These are phyloP conservation scores for Penaeus japonicus DNA, from an alignment of 1,140 invertebrate genomes.

Conservation along the genomic window DNA sequence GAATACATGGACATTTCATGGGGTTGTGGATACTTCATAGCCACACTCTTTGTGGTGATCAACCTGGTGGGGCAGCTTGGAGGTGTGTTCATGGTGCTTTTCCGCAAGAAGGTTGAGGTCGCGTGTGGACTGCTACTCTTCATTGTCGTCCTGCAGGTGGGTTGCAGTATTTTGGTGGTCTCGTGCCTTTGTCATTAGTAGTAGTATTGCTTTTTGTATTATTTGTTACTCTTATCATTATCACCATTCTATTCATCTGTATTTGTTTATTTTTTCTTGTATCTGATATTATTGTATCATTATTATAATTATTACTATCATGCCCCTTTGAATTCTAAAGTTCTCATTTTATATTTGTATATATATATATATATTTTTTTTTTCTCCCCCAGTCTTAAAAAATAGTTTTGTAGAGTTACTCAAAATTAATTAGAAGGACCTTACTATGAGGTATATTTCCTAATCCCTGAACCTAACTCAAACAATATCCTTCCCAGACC, in stretches of 20 bases:
- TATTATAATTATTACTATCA: no score
- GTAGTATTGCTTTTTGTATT: not conserved
- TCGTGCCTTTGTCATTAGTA: not conserved
- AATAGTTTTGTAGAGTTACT: no score
- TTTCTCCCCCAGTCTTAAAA: no score
- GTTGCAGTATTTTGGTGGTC: not conserved
- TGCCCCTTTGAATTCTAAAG: no score
- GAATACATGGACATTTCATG: constrained; percentile 98
- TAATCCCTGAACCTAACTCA: not conserved
- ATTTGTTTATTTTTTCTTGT: not conserved
- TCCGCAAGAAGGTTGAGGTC: constrained; percentile 89
- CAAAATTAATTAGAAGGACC: no score
- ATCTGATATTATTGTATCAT: no score
- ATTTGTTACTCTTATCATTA: not conserved
- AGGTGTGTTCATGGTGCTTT: constrained; percentile 94
- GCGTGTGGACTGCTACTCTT: constrained; percentile 95
- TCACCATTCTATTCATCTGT: not conserved
- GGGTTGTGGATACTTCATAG: constrained; percentile 94
- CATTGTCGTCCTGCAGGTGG: constrained; percentile 93
- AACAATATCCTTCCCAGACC: constrained; percentile 74
- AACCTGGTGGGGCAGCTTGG: constrained; percentile 96
- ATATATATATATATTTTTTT: no score
- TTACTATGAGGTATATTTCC: no score
- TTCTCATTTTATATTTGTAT: no score
- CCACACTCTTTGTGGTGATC: constrained; percentile 89